Percentiles rank a stretch among this genome's conserved stretches.
phyloP scores from a whole-genome alignment of 2,888 invertebrate species.

The Pegoplata infirma region DNA sequence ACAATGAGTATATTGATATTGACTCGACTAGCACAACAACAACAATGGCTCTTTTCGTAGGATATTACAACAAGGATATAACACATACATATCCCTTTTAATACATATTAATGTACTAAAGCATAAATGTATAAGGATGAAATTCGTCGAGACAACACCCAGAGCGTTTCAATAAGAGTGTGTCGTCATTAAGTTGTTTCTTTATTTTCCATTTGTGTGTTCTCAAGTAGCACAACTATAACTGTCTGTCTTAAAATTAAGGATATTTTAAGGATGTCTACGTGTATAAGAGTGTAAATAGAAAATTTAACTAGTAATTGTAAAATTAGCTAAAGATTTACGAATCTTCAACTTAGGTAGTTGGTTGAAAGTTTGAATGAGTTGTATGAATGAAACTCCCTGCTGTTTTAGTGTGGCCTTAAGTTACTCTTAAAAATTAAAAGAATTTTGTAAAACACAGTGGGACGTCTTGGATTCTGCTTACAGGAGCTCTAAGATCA shows the following conservation, averaged over 20 bases:
- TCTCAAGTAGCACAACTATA: constrained; percentile 18
- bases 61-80: too few species aligned
- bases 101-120: too few species aligned
- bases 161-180: neutral
- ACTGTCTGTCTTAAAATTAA: constrained; percentile 30
- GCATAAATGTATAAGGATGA: too few species aligned
- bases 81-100: too few species aligned
- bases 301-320: constrained; percentile 10
- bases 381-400: constrained; percentile 68
- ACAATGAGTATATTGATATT: constrained; percentile 27
- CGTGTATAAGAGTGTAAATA: constrained; percentile 8
- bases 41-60: too few species aligned
- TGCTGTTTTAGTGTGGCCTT: constrained; percentile 58
- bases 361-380: neutral
- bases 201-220: neutral
- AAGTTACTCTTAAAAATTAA: neutral
- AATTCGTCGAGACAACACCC: constrained; percentile 39
- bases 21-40: neutral
- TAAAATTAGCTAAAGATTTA: neutral
- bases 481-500: constrained; percentile 53
- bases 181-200: constrained; percentile 31
- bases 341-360: neutral
- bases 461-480: constrained; percentile 14
- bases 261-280: constrained; percentile 28
- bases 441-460: constrained; percentile 44